phyloP scores from a whole-genome alignment of 1,140 invertebrate genomes.

The Drosophila seguyi region DNA sequence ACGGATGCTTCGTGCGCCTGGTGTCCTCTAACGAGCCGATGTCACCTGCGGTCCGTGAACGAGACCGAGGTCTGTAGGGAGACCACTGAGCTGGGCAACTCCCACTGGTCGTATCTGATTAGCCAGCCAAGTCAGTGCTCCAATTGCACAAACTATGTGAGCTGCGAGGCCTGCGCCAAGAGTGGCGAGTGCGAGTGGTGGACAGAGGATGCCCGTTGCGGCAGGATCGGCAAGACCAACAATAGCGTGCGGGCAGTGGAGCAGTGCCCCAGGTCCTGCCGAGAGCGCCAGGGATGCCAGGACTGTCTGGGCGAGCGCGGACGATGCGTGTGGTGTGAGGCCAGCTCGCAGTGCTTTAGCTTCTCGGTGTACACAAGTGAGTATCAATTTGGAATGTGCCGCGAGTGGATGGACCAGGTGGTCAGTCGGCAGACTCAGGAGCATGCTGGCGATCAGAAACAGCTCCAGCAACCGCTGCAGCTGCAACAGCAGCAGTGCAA shows the following conservation, averaged over 20 bases:
- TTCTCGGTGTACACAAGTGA: slow-evolving; percentile 97
- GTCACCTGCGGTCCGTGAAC: slow-evolving; percentile 88
- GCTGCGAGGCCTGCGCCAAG: slow-evolving; percentile 90
- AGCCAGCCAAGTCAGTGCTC: slow-evolving; percentile 92
- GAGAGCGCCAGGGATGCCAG: slow-evolving; percentile 91
- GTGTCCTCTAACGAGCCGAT: slow-evolving; percentile 91
- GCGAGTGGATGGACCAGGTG: slow-evolving; percentile 95
- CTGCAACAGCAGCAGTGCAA: slow-evolving; percentile 89
- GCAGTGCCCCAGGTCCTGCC: slow-evolving; percentile 91
- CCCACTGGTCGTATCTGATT: slow-evolving; percentile 91
- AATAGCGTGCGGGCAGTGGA: slow-evolving; percentile 88
- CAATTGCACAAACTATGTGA: slow-evolving; percentile 95
- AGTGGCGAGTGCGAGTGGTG: slow-evolving; percentile 94
- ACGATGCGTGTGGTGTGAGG: slow-evolving; percentile 97
- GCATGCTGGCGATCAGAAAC: slow-evolving; percentile 64
- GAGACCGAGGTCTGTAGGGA: slow-evolving; percentile 88
- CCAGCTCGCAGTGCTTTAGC: slow-evolving; percentile 95
- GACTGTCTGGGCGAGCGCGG: slow-evolving; percentile 93
- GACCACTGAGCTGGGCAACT: slow-evolving; percentile 21
- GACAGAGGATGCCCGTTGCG: slow-evolving; percentile 93
- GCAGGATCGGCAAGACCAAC: slow-evolving; percentile 90
- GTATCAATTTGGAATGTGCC: slow-evolving; percentile 96
- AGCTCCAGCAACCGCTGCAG: slow-evolving; percentile 24
- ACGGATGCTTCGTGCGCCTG: slow-evolving; percentile 96
- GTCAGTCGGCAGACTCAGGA: slow-evolving; percentile 83